phyloP scores from a whole-genome alignment of 2,113 vertebrate genomes.

The Oreotragus oreotragus region DNA sequence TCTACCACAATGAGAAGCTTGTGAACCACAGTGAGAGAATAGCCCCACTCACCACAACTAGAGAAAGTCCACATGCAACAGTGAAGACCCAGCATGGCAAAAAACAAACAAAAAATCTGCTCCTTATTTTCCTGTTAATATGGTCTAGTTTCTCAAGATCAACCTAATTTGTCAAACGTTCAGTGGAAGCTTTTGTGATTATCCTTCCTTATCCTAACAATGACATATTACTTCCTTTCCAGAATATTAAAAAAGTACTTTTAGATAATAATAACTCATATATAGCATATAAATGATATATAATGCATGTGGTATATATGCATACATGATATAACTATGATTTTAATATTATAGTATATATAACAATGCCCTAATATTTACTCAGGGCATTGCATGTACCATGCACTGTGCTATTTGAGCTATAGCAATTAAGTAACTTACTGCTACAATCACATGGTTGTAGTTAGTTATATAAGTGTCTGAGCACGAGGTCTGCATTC shows the following conservation, averaged over 20 bases:
- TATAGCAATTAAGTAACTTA: not conserved
- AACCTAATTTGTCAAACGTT: not conserved
- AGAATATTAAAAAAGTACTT: not conserved
- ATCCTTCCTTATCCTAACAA: not conserved
- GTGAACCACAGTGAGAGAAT: not conserved
- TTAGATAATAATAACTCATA: not conserved
- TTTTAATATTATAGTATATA: not conserved
- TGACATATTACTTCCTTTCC: not conserved
- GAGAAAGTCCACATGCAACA: not conserved
- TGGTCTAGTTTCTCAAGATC: not conserved
- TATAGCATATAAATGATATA: not conserved
- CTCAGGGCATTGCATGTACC: not conserved
- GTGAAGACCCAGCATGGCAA: not conserved
- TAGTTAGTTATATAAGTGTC: not conserved
- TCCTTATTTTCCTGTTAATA: not conserved
- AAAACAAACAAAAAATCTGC: not conserved
- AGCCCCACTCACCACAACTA: not conserved
- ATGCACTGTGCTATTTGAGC: not conserved
- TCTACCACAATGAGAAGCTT: not conserved
- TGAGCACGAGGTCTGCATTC: not conserved
- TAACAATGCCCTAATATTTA: not conserved
- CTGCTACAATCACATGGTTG: not conserved
- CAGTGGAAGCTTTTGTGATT: not conserved
- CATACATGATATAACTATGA: not conserved
- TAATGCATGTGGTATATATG: not conserved